A percentile compares a stretch with the other conserved stretches of the same genome.
These are phyloP conservation scores for Porites lobata DNA, from an alignment of 92 coral and sea anemone genomes.

Conservation along the genomic window DNA sequence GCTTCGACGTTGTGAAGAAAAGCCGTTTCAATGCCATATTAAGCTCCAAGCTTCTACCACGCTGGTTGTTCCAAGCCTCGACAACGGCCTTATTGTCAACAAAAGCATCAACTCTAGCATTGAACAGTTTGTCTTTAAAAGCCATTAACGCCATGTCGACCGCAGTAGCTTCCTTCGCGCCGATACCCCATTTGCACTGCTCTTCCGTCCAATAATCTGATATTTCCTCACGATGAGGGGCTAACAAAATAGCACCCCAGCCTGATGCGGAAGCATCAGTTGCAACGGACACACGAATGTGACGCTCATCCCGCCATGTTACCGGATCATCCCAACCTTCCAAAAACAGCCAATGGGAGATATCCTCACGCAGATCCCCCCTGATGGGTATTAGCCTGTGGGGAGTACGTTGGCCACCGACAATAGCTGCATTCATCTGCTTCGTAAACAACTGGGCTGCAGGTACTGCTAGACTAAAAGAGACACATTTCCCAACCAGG, in stretches of 20 bases:
- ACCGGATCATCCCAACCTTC: constrained; percentile 35
- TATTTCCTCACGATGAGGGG: constrained; percentile 15
- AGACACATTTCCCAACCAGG: constrained; percentile 43
- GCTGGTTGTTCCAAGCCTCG: constrained; percentile 51
- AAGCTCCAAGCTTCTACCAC: constrained; percentile 26
- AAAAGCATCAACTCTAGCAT: too few species aligned
- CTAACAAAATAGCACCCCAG: constrained; percentile 10
- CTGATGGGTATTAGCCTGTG: constrained; percentile 19
- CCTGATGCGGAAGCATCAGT: constrained; percentile 64
- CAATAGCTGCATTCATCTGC: constrained; percentile 50
- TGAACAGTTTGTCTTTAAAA: constrained; percentile 13
- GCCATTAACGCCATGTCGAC: constrained; percentile 35
- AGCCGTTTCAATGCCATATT: too few species aligned
- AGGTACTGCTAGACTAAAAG: constrained; percentile 49
- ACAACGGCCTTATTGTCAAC: constrained; percentile 20
- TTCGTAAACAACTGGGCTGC: constrained; percentile 39
- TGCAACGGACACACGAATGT: constrained; percentile 39
- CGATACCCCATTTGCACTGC: constrained; percentile 35
- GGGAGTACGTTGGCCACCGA: constrained; percentile 11
- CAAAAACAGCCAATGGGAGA: constrained; percentile 52
- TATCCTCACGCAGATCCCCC: constrained; percentile 41
- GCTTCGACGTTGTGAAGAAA: too few species aligned
- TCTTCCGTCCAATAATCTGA: constrained; percentile 56
- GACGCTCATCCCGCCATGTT: constrained; percentile 56
- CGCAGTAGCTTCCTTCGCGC: constrained; percentile 43